phyloP scores from a whole-genome alignment of 2,797 vertebrate genomes.

The Sarcoramphus papa region DNA sequence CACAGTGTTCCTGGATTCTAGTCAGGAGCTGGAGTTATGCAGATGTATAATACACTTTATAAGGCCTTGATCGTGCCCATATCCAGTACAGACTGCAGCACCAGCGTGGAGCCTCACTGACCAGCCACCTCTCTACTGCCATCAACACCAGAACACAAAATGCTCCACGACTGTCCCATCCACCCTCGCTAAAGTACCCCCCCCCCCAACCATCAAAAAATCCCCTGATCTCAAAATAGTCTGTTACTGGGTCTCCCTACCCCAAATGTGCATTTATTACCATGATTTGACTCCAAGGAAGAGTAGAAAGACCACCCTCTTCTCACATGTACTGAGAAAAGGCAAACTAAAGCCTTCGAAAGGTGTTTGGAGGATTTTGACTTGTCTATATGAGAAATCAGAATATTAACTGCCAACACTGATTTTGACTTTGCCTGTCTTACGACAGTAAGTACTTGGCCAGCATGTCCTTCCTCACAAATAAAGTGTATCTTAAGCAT shows the following conservation, averaged over 20 bases:
- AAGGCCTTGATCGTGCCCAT: not conserved
- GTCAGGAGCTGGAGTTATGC: not conserved
- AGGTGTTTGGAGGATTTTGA: not conserved
- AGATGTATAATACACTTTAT: not conserved
- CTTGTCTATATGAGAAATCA: not conserved
- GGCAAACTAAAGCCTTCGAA: not conserved
- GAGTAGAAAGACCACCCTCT: not conserved
- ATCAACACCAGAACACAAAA: not conserved
- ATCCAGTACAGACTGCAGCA: not conserved
- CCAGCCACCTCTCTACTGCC: not conserved
- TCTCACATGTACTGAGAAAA: not conserved
- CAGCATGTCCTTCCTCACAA: not conserved
- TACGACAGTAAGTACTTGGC: not conserved
- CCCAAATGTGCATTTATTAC: not conserved
- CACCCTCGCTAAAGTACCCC: not conserved
- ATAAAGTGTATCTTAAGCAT: not conserved
- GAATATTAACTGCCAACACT: not conserved
- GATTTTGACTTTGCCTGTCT: not conserved
- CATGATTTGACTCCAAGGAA: not conserved
- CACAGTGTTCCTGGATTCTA: not conserved
- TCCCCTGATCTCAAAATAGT: not conserved
- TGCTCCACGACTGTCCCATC: accelerated
- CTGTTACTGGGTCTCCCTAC: not conserved
- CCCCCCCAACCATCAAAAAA: accelerated
- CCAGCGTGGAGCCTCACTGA: not conserved